These are phyloP conservation scores for Notamacropus eugenii DNA, from an alignment of 2,797 vertebrate species.

Conservation along the genomic window DNA sequence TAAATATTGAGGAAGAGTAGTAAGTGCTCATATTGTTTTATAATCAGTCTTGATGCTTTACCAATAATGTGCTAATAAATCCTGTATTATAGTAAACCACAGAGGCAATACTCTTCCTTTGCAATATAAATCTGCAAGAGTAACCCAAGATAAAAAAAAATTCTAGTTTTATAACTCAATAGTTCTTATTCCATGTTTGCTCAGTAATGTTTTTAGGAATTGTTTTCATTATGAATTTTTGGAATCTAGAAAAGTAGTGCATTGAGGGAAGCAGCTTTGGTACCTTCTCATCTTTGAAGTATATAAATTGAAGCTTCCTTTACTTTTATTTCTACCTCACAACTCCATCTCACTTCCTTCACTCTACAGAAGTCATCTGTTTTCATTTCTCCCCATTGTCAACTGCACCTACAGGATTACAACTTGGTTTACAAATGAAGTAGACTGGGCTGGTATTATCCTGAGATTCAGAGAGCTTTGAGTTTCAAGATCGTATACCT, in stretches of 20 bases:
- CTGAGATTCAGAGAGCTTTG: neutral
- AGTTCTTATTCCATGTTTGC: conserved; percentile 51
- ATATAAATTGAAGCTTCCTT: neutral
- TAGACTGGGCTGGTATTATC: neutral
- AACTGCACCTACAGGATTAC: neutral
- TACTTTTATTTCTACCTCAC: neutral
- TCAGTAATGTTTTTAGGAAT: conserved; percentile 10
- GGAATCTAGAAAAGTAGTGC: conserved; percentile 11
- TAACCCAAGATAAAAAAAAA: neutral
- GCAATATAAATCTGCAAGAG: neutral
- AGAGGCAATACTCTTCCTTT: conserved; percentile 29
- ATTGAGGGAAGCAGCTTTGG: neutral
- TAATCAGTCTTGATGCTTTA: conserved; percentile 36
- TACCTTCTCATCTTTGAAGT: neutral
- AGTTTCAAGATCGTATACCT: neutral
- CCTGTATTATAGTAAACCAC: conserved; percentile 16
- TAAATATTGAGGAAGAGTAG: conserved; percentile 12
- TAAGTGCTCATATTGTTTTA: conserved; percentile 49
- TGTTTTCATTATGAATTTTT: conserved; percentile 36
- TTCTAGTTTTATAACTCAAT: neutral
- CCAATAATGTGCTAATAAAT: conserved; percentile 30
- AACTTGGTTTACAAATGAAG: neutral
- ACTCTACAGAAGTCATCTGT: neutral
- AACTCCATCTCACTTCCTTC: neutral
- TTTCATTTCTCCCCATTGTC: neutral